phyloP scores from a whole-genome alignment of 2,113 vertebrate species.

The Lepus europaeus region DNA sequence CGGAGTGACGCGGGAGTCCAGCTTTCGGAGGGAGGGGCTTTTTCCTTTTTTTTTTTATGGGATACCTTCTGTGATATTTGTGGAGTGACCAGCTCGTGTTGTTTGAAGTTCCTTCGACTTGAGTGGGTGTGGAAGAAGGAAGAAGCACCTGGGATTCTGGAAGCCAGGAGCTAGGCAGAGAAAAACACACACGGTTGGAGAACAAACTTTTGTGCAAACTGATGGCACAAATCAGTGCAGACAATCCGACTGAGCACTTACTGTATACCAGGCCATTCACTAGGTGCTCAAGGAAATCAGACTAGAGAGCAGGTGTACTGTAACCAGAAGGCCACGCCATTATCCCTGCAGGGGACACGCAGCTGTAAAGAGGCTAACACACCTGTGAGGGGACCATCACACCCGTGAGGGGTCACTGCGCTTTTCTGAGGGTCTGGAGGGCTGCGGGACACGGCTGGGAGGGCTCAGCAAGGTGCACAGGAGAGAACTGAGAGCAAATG shows the following conservation, averaged over 20 bases:
- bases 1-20: too few species aligned
- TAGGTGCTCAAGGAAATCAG: neutral
- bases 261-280: neutral
- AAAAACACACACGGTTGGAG: neutral
- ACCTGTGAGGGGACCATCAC: neutral
- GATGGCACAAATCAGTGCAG: neutral
- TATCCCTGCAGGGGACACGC: too few species aligned
- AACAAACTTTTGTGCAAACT: neutral
- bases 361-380: too few species aligned
- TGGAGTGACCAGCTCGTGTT: too few species aligned
- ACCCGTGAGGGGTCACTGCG: fast-evolving
- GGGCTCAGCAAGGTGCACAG: neutral
- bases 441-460: fast-evolving
- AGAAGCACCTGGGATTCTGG: neutral
- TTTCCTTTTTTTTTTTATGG: neutral
- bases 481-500: fast-evolving
- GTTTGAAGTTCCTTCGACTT: neutral
- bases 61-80: neutral
- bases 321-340: too few species aligned
- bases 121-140: neutral
- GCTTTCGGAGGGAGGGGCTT: too few species aligned
- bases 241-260: fast-evolving
- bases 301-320: too few species aligned
- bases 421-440: fast-evolving
- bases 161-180: neutral